These are phyloP conservation scores for Resseliella maxima DNA, from an alignment of 2,888 invertebrate species.

Conservation along the genomic window DNA sequence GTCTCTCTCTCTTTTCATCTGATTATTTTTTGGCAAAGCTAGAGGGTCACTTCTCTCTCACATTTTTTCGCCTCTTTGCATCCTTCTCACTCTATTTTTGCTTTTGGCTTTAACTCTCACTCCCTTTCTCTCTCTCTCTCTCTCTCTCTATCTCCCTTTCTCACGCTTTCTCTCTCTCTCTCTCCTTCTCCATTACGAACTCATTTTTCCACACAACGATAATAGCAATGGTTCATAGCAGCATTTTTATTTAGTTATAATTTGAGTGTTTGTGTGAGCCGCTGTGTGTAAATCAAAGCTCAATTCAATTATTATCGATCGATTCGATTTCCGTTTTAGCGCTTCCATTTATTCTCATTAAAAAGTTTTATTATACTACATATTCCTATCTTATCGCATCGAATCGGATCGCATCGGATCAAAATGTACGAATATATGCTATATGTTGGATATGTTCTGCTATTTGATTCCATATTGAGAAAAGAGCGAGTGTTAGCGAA, in stretches of 20 bases:
- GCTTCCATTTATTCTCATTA: constrained; percentile 53
- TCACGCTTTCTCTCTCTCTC: no score
- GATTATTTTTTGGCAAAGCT: not conserved
- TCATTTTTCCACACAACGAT: not conserved
- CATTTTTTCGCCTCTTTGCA: not conserved
- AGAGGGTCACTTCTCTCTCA: not conserved
- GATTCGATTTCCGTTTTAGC: constrained; percentile 50
- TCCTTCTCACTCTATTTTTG: not conserved
- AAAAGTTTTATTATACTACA: constrained; percentile 48
- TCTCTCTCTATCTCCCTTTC: not conserved
- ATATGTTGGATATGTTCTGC: not conserved
- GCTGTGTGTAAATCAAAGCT: constrained; percentile 41
- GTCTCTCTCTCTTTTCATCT: no score
- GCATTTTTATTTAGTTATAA: constrained; percentile 46
- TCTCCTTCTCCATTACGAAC: not conserved
- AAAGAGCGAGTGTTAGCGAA: no score
- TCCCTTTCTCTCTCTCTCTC: no score
- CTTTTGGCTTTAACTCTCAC: no score
- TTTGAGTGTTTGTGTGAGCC: constrained; percentile 11
- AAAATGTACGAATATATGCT: not conserved
- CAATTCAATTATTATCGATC: constrained; percentile 55
- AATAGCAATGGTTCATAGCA: not conserved
- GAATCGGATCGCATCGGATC: not conserved
- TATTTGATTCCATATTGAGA: not conserved
- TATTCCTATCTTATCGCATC: not conserved